Evolutionary conservation across 1,140 invertebrate species (phyloP), one percentile per base, ranked within the genome.

Genomic region (Aphaenogaster floridana): DNA sequence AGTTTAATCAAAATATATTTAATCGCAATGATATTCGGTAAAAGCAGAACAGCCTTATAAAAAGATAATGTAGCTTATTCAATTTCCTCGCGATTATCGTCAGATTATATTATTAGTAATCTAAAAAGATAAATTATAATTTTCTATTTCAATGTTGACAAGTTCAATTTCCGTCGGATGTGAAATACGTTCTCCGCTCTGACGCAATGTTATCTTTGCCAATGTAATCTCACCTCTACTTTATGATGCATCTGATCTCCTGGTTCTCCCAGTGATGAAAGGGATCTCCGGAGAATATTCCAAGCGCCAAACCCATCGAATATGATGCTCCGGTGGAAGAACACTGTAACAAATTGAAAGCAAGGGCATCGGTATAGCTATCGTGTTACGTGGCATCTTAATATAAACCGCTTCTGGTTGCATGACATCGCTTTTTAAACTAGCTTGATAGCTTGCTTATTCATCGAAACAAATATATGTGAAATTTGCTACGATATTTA

Each of bases 151-250:
- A 63, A 34, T 61, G 15, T 45, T n/a, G 39, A 39, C 9, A 42
- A 6, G 7, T 80, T 69, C 48, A 80, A 80, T 69, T 80, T 17
- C 36, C 59, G 77, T 50, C 34, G 13, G 34, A 50, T 72, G 28
- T 52, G 7, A 9, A 71, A 54, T 57, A 78, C 34, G 5, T 11
- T 21, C n/a, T 59, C n/a, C 34, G 17, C 17, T 39, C 36, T 21
- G 52, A 59, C 42, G 76, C 76, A 63, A 63, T 78, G 57, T 78
- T 78, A 45, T 81, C 61, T 57, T 81, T 81, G 36, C 48, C 48
- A 69, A 57, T 81, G 36, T 81, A 71, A 81, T 71, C 48, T 81
- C 15, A 69, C 48, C 36, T 81, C 50, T 71, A 79, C 34, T 66
- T 79, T 64, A 81, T 42, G 48, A 81, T 71, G 48, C 48, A 71